These are phyloP conservation scores for Cyaniris semiargus DNA, from an alignment of 2,888 invertebrate genomes.

Conservation along the genomic window DNA sequence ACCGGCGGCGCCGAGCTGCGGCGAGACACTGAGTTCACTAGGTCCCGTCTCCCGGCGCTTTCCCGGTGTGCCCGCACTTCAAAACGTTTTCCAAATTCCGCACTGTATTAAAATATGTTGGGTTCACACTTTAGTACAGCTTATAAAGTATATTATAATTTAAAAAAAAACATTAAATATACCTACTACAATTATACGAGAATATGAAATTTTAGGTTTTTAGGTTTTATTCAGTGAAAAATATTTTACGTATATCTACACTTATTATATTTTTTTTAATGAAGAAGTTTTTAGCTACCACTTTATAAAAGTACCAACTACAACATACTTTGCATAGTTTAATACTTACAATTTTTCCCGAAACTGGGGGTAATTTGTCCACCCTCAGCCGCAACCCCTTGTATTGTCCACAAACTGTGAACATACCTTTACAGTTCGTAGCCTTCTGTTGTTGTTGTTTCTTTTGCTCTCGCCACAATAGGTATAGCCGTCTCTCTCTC, in stretches of 20 bases:
- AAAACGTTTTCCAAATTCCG: slow-evolving; percentile 32
- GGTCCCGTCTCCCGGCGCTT: slow-evolving; percentile 43
- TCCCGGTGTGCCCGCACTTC: slow-evolving; percentile 36
- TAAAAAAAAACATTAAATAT: too few species aligned
- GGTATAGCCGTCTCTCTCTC: slow-evolving; percentile 43
- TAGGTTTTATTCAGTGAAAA: too few species aligned
- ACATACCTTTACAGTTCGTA: slow-evolving; percentile 56
- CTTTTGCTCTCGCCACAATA: slow-evolving; percentile 43
- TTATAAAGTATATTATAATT: too few species aligned
- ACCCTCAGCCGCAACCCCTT: slow-evolving; percentile 61
- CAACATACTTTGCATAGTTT: neutral
- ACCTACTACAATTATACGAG: too few species aligned
- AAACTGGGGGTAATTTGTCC: slow-evolving; percentile 47
- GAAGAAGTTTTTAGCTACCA: neutral
- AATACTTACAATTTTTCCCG: slow-evolving; percentile 44
- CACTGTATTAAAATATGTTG: slow-evolving; percentile 18
- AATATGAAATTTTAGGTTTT: too few species aligned
- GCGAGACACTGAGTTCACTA: slow-evolving; percentile 63
- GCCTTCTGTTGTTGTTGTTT: slow-evolving; percentile 53
- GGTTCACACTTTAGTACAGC: neutral
- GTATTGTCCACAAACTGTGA: slow-evolving; percentile 62
- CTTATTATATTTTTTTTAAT: too few species aligned
- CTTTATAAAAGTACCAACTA: neutral
- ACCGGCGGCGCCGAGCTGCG: slow-evolving; percentile 51
- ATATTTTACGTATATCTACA: too few species aligned